Evolutionary conservation across 2,113 vertebrate genomes (phyloP), one percentile per base, ranked within the genome.

Genomic region (Kryptolebias marmoratus): DNA sequence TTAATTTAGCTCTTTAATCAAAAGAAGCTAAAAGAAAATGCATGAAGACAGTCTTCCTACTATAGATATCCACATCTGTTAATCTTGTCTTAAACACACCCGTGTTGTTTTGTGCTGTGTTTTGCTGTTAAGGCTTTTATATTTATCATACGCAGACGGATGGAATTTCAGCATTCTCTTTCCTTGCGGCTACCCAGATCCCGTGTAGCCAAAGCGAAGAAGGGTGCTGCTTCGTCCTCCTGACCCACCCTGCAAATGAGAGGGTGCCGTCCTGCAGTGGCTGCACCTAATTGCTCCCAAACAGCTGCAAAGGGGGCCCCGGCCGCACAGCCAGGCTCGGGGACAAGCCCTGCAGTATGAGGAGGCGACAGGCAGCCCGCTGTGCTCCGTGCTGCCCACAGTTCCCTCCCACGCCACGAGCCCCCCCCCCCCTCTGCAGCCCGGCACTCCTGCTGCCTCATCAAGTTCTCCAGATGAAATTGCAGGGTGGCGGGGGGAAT

Each of bases 221-320:
- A 83, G 90, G 87, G 84, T 85, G 73, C 84, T 80, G 80, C 22
- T 79, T 82, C 86, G 85, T 93, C 91, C 88, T 60, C 82, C 85
- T 89, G 91, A 90, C 91, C 93, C 92, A 79, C 93, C 93, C 91
- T 89, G 87, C 84, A 94, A 94, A 95, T 95, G 92, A 95, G 90
- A 94, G 93, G 91, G 91, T 92, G 89, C 83, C 76, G 84, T 82
- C 80, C 87, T 84, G 72, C 88, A 75, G 84, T 84, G 90, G 90
- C 87, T 82, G 80, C 90, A 89, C 83, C 83, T 94, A 93, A 93
- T 94, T 94, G 91, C 92, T 87, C 92, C 85, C 83, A 90, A 91
- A 89, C 84, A 89, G 89, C 88, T 91, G 86, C 87, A 90, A 88
- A 75, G 75, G 83, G 73, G 80, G 81, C 80, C 84, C 81, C 55